Percentiles rank a stretch among this genome's conserved stretches.
phyloP scores from a whole-genome alignment of 2,113 vertebrate genomes.

The Actenoides lindsayi region DNA sequence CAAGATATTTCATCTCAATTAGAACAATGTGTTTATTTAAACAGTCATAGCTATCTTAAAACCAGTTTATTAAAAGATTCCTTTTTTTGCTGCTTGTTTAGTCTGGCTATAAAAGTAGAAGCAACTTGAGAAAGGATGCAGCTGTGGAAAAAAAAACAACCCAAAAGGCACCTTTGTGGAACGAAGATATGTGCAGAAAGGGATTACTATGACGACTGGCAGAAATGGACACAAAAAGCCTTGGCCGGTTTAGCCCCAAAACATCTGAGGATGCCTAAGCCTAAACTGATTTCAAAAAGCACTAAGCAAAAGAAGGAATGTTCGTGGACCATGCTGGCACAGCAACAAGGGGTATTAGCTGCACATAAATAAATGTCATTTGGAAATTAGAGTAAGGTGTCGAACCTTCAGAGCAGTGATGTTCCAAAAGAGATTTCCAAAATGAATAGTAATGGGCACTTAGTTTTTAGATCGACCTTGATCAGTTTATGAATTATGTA shows the following conservation, averaged over 20 bases:
- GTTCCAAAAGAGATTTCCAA: neutral
- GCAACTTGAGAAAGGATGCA: neutral
- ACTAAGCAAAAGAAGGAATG: neutral
- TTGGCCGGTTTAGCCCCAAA: neutral
- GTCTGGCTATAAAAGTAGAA: neutral
- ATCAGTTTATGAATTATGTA: neutral
- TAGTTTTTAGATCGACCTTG: neutral
- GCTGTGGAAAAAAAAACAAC: neutral
- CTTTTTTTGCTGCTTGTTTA: neutral
- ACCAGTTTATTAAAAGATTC: neutral
- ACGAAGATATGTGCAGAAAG: neutral
- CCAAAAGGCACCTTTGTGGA: neutral
- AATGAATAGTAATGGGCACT: neutral
- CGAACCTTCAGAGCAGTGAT: neutral
- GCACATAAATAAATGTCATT: neutral
- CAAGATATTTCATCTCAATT: neutral
- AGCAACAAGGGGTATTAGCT: neutral
- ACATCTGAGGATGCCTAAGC: neutral
- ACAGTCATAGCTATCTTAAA: neutral
- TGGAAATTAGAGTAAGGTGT: neutral
- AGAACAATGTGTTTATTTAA: neutral
- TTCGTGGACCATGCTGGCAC: neutral
- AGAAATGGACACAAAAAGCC: neutral
- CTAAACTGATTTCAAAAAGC: neutral
- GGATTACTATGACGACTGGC: neutral